phyloP scores from a whole-genome alignment of 1,140 invertebrate species.

The Lasioglossum baleicum region DNA sequence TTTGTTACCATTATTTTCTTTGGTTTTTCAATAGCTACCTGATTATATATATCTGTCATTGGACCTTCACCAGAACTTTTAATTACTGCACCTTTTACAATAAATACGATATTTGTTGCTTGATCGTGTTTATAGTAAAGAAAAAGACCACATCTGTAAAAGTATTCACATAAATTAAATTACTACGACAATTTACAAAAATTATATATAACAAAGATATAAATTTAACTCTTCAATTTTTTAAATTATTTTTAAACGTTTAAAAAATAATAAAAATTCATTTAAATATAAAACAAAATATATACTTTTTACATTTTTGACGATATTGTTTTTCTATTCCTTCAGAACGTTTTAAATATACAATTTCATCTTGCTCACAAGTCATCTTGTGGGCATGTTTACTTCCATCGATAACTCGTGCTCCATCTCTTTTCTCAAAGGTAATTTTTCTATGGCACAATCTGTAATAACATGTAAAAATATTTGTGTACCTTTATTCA shows the following conservation, averaged over 20 bases:
- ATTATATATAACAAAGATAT: too few relatives aligned
- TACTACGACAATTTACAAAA: slow-evolving; percentile 46
- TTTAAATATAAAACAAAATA: too few relatives aligned
- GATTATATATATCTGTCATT: slow-evolving; percentile 90
- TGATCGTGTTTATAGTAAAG: slow-evolving; percentile 95
- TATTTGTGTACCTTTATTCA: too few relatives aligned
- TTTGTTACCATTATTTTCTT: slow-evolving; percentile 98
- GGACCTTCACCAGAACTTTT: slow-evolving; percentile 88
- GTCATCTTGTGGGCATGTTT: slow-evolving; percentile 98
- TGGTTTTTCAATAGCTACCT: slow-evolving; percentile 87
- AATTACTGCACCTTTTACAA: slow-evolving; percentile 89
- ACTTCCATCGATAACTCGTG: slow-evolving; percentile 95
- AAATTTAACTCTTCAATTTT: too few relatives aligned
- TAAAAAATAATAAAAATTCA: too few relatives aligned
- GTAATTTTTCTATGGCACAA: slow-evolving; percentile 95
- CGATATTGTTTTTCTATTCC: slow-evolving; percentile 96
- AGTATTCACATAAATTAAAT: too few relatives aligned
- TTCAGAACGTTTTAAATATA: slow-evolving; percentile 89
- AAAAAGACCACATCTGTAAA: slow-evolving; percentile 94
- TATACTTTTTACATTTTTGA: slow-evolving; percentile 93
- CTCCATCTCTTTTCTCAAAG: slow-evolving; percentile 94
- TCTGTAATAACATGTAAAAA: slow-evolving; percentile 82
- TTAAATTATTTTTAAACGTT: too few relatives aligned
- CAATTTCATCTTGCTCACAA: slow-evolving; percentile 91
- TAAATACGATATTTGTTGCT: slow-evolving; percentile 90